Conservation (phyloP, 2,797 vertebrate genomes). For the Carapus acus region DNA sequence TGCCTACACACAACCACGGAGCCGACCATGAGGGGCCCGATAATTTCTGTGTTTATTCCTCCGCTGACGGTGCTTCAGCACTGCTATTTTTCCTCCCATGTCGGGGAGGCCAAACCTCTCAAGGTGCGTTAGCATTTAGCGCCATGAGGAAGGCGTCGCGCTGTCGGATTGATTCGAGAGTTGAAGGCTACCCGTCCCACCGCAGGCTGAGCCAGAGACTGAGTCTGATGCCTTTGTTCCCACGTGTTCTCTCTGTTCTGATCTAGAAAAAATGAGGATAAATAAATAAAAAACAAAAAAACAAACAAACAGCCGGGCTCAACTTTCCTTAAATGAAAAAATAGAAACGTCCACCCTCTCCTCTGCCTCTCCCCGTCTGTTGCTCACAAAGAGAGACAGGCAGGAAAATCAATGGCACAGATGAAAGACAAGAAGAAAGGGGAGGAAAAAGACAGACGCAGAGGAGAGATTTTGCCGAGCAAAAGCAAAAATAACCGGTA, state of each 20-base stretch:
- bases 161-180: conserved; percentile 65
- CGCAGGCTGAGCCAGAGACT: conserved; percentile 53
- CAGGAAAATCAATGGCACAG: conserved; percentile 70
- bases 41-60: conserved; percentile 57
- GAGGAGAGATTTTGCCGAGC: conserved; percentile 49
- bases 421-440: conserved; percentile 63
- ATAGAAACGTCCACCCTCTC: conserved; percentile 51
- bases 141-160: conserved; percentile 43
- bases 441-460: conserved; percentile 45
- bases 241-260: conserved; percentile 65
- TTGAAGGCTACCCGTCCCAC: conserved; percentile 59
- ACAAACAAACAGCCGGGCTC: conserved; percentile 53
- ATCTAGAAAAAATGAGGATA: conserved; percentile 46
- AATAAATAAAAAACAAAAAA: conserved; percentile 40
- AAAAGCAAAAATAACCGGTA: conserved; percentile 61
- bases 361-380: conserved; percentile 41
- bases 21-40: no score
- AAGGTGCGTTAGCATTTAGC: conserved; percentile 68
- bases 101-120: conserved; percentile 63
- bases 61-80: conserved; percentile 48
- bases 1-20: conserved; percentile 43
- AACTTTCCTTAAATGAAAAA: conserved; percentile 65
- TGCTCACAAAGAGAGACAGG: conserved; percentile 71
- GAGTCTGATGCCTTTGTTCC: conserved; percentile 55
- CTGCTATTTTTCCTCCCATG: conserved; percentile 62